phyloP scores from a whole-genome alignment of 2,797 vertebrate genomes.

The Sylvia borin region DNA sequence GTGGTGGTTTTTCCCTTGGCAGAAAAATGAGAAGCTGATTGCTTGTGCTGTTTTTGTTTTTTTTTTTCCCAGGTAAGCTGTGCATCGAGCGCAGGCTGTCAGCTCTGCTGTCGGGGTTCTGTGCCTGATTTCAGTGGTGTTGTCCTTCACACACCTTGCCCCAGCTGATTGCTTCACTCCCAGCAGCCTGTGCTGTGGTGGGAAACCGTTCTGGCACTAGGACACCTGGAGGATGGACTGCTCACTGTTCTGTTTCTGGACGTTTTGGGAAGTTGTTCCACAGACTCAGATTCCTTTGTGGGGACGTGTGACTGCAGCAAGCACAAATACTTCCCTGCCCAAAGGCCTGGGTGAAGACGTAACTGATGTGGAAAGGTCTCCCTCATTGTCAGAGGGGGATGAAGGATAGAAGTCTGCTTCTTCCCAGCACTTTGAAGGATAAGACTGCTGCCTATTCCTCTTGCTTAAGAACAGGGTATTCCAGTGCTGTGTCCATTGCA shows the following conservation, averaged over 20 bases:
- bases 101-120: constrained; percentile 82
- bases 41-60: background rate
- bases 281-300: background rate
- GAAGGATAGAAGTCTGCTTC: constrained; percentile 34
- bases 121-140: constrained; percentile 63
- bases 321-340: background rate
- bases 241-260: background rate
- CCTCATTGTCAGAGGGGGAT: background rate
- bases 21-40: background rate
- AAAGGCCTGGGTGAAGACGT: background rate
- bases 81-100: constrained; percentile 91
- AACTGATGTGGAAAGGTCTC: background rate
- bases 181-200: background rate
- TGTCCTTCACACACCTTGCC: background rate
- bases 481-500: constrained; percentile 51
- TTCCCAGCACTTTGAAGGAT: constrained; percentile 33
- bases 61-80: constrained; percentile 83
- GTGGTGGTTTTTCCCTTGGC: background rate
- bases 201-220: background rate
- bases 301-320: background rate
- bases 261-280: constrained; percentile 24
- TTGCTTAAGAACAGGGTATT: constrained; percentile 29
- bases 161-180: constrained; percentile 1
- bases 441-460: background rate
- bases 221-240: constrained; percentile 15